Evolutionary conservation across 1,140 invertebrate species (phyloP).

Genomic region (Anthonomus grandis): DNA sequence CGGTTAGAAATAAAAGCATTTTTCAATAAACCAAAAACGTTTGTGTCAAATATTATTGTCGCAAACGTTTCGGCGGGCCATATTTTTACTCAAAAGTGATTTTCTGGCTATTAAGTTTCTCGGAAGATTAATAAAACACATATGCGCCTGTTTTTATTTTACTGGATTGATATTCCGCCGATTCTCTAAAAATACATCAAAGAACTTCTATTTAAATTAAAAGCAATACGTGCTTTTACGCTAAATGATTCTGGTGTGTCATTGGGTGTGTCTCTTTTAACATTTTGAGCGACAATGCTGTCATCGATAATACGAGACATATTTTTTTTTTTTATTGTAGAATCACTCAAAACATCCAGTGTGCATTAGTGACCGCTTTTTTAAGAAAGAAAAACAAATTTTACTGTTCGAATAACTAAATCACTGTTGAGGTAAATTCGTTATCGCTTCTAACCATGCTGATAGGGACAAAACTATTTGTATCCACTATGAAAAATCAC

Average conservation of each 20-base stretch:
- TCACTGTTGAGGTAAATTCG: too few species aligned
- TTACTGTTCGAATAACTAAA: too few species aligned
- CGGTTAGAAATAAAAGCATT: not conserved
- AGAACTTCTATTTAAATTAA: constrained; percentile 8
- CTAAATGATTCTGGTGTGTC: not conserved
- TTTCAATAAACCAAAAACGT: not conserved
- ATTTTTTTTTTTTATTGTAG: too few species aligned
- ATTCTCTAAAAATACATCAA: constrained; percentile 20
- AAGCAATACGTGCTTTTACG: constrained; percentile 6
- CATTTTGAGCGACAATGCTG: too few species aligned
- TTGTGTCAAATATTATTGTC: not conserved
- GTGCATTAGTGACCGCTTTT: too few species aligned
- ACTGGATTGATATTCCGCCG: constrained; percentile 4
- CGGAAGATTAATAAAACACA: constrained; percentile 12
- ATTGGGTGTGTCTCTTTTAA: too few species aligned
- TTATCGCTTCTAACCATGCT: too few species aligned
- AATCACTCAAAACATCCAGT: too few species aligned
- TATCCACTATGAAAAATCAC: too few species aligned
- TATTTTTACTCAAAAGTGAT: not conserved
- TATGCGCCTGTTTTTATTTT: constrained; percentile 6
- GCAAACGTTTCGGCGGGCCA: not conserved
- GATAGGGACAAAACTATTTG: too few species aligned
- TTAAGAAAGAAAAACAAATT: too few species aligned
- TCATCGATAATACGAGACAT: too few species aligned
- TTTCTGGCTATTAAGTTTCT: not conserved